These are phyloP conservation scores for Pedicia rivosa DNA, from an alignment of 2,888 invertebrate species.

Conservation along the genomic window DNA sequence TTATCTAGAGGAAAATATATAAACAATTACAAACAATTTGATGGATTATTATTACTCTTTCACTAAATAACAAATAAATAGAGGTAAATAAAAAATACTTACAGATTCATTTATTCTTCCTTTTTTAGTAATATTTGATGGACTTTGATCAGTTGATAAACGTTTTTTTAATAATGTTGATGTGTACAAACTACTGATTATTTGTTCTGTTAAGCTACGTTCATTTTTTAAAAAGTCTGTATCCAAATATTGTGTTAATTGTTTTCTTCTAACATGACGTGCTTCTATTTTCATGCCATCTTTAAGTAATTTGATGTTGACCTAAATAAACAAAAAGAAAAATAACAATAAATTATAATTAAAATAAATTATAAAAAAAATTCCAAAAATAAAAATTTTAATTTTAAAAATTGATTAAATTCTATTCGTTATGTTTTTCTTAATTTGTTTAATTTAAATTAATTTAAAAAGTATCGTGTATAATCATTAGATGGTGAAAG, in stretches of 20 bases:
- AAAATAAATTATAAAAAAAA: not conserved
- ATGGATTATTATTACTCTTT: too few species aligned
- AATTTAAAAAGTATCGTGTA: not conserved
- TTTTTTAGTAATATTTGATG: conserved; percentile 16
- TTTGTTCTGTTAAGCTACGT: conserved; percentile 41
- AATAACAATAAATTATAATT: not conserved
- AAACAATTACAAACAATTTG: not conserved
- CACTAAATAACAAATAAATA: too few species aligned
- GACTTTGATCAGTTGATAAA: conserved; percentile 25
- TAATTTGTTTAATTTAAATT: too few species aligned
- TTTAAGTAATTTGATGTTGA: conserved; percentile 42
- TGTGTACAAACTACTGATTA: conserved; percentile 24
- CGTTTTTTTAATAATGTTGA: conserved; percentile 26
- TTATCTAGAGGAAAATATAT: not conserved
- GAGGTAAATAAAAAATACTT: conserved; percentile 10
- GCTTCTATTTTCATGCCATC: conserved; percentile 72
- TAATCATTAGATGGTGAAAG: not conserved
- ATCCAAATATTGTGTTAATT: conserved; percentile 56
- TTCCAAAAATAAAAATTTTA: too few species aligned
- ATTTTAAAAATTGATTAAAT: too few species aligned
- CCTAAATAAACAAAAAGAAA: conserved; percentile 25
- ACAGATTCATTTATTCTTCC: conserved; percentile 27
- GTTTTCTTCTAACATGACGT: conserved; percentile 70
- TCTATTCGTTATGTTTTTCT: too few species aligned
- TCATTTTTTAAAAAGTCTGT: conserved; percentile 53